Evolutionary conservation across 1,140 invertebrate species (phyloP), one percentile per base, ranked within the genome.

Genomic region (Onthophagus taurus): DNA sequence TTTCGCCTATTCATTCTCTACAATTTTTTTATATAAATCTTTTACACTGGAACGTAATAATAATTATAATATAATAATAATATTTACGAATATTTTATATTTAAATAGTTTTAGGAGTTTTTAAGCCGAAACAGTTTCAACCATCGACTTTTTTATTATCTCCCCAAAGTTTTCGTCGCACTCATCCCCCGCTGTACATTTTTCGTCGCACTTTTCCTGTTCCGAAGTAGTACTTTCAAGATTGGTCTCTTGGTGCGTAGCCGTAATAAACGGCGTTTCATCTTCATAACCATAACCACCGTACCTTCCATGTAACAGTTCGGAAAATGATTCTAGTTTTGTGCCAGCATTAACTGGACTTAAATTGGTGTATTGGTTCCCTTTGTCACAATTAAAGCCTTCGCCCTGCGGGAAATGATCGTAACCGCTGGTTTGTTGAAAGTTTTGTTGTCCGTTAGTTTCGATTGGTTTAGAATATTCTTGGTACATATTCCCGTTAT

Each of bases 81-180:
- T 37, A 21, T 23, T 37, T 21, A 37, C 20, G 20, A 37, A 20
- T 36, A 36, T 37, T 20, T 20, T n/a, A n/a, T n/a, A n/a, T n/a
- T n/a, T 17, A 41, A 26, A 14, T 26, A 41, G 12, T 26, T 29
- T 12, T 20, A 21, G 23, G 12, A 8, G 18, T 23, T 20, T 20
- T 43, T 21, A 87, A 65, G 83, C 85, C 55, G 81, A 85, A 45
- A 88, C 87, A 55, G 85, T 88, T 68, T 90, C 89, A 53, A 90
- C 86, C 74, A 91, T 89, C 21, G 86, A 85, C 67, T 91, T 89
- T 66, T 89, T 91, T 49, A 92, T 90, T 47, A 92, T 87, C 72
- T 91, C 87, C 26, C 86, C 87, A 64, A 92, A 89, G 65, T 90
- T 90, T 58, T 88, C 85, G 36, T 74, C 72, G 48, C 68, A 71